Base-by-base conservation (phyloP, 1,140 invertebrate genomes). In the Anthonomus grandis region DNA sequence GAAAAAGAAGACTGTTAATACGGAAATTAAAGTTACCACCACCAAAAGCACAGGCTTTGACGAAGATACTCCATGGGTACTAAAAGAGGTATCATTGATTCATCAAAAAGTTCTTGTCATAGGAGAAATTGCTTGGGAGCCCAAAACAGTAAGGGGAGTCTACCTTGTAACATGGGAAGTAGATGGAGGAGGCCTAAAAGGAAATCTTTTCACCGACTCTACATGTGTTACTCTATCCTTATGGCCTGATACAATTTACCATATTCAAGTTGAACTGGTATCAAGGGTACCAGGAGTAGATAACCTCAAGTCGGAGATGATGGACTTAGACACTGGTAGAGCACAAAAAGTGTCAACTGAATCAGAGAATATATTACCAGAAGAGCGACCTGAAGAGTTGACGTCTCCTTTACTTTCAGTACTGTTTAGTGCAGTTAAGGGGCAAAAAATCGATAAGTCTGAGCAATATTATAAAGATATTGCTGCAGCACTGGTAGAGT, bases 131-230 rank as follows among this genome's bases (percentile, higher is more conserved):
- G 82, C 84, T 27, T 89, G 86, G 86, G 83, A 85, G 57, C 78
- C 81, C 36, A 80, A 81, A 72, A 81, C 79, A 69, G 76, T 68
- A 27, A 79, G 78, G 55, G 82, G 77, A 50, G 81, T 88, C 25
- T 90, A 89, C 71, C 77, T 90, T 62, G 86, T 90, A 45, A 89
- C 86, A 34, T 90, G 88, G 88, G 87, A 90, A 77, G 85, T 89
- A 6, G 85, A 86, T 63, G 87, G 87, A 37, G 87, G 86, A 39
- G 87, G 87, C 24, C 76, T 90, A n/a, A 89, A 87, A 70, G 88
- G 88, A 42, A 89, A 90, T 74, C 77, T 90, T n/a, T 86, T 89
- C 64, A 90, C 87, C 19, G 85, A 89, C 65, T 84, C 86, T 0
- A 89, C 86, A 31, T 81, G 81, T 57, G 87, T 89, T 22, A 87